Conservation (phyloP, 2,797 vertebrate species). For the Poecilia wingei region DNA sequence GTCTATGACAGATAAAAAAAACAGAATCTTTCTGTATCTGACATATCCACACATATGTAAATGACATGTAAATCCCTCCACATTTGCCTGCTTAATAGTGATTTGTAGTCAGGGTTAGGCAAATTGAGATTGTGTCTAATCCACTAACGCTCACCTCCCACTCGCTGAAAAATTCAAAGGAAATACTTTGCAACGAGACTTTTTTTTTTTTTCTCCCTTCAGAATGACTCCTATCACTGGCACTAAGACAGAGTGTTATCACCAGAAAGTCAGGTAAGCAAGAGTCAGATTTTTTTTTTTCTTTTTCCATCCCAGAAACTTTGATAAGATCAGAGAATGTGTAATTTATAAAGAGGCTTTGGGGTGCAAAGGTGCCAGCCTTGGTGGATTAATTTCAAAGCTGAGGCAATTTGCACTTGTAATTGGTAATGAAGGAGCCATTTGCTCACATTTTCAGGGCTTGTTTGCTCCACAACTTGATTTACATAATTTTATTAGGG, state of each 20-base stretch:
- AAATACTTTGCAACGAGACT: conserved; percentile 27
- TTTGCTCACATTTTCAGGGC: conserved; percentile 62
- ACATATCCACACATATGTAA: conserved; percentile 48
- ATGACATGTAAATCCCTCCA: conserved; percentile 49
- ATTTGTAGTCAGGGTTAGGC: conserved; percentile 49
- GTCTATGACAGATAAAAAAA: conserved; percentile 7
- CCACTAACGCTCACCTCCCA: conserved; percentile 50
- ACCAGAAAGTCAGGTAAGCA: conserved; percentile 58
- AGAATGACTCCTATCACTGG: conserved; percentile 27
- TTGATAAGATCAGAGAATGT: conserved; percentile 64
- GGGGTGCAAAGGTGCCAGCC: conserved; percentile 67
- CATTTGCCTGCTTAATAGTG: conserved; percentile 44
- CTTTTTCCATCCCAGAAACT: conserved; percentile 21
- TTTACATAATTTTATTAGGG: conserved; percentile 63
- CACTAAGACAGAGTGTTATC: conserved; percentile 42
- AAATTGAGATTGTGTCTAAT: conserved; percentile 61
- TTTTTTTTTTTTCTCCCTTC: conserved; percentile 9
- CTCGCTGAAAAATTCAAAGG: conserved; percentile 31
- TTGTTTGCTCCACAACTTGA: conserved; percentile 58
- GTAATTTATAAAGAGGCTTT: conserved; percentile 63
- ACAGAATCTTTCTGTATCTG: conserved; percentile 16
- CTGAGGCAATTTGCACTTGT: conserved; percentile 71
- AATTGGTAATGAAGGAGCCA: conserved; percentile 68
- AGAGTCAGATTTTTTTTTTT: conserved; percentile 5
- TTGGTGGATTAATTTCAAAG: conserved; percentile 73